A percentile compares a stretch with the other conserved stretches of the same genome.
Conservation (phyloP, 2,113 vertebrate species). For the Hydropotes inermis region DNA sequence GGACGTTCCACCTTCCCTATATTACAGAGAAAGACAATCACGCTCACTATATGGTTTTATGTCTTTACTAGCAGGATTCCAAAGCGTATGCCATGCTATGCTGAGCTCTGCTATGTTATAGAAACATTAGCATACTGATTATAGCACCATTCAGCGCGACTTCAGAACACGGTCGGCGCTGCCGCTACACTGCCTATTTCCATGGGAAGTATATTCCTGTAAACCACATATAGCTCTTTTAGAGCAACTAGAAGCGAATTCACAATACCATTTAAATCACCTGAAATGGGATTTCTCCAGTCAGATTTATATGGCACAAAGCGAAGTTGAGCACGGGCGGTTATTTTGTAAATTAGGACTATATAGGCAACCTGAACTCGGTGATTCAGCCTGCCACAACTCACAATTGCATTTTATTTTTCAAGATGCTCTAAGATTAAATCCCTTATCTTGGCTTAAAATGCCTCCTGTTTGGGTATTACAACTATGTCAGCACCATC, state of each 20-base stretch:
- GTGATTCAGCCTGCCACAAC: constrained; percentile 40
- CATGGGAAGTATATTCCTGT: constrained; percentile 15
- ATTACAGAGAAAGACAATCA: not conserved
- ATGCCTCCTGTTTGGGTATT: constrained; percentile 49
- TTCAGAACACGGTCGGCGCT: not conserved
- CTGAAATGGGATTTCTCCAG: constrained; percentile 43
- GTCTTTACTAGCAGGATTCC: constrained; percentile 10
- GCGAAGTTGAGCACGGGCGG: constrained; percentile 6
- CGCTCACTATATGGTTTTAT: not conserved
- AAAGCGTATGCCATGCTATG: not conserved
- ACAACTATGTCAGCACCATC: constrained; percentile 36
- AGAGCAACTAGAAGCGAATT: constrained; percentile 42
- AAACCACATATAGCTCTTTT: constrained; percentile 32
- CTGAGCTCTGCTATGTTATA: not conserved
- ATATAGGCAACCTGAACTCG: not conserved
- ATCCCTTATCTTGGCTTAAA: constrained; percentile 52
- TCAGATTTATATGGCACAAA: constrained; percentile 35
- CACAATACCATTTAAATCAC: constrained; percentile 52
- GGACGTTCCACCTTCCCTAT: not conserved
- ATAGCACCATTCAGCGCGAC: not conserved
- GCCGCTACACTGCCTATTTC: constrained; percentile 5
- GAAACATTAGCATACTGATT: constrained; percentile 50
- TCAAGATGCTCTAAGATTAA: constrained; percentile 64
- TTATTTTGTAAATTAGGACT: constrained; percentile 57
- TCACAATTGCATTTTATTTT: constrained; percentile 60